Percentiles rank a stretch among this genome's conserved stretches.
Evolutionary conservation across 1,140 invertebrate genomes (phyloP).

Genomic region (Drosophila tani): DNA sequence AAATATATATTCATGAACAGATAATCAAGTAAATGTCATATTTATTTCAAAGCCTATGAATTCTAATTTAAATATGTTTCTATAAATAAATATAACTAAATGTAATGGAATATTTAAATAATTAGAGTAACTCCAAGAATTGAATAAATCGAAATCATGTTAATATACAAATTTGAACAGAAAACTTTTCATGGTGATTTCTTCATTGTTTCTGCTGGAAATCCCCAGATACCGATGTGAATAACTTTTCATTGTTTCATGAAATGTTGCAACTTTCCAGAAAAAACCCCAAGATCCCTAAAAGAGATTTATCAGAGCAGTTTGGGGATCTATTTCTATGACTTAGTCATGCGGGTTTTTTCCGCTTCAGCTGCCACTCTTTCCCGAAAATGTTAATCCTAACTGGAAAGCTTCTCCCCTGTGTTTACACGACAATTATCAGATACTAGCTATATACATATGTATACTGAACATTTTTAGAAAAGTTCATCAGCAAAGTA

Average conservation of each 20-base stretch:
- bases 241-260: not conserved
- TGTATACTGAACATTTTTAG: not conserved
- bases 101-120: not conserved
- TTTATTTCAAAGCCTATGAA: too few relatives aligned
- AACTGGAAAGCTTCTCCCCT: not conserved
- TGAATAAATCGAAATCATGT: too few relatives aligned
- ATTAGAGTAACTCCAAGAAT: too few relatives aligned
- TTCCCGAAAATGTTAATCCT: slow-evolving; percentile 5
- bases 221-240: not conserved
- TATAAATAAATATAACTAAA: too few relatives aligned
- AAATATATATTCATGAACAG: too few relatives aligned
- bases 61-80: too few relatives aligned
- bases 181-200: too few relatives aligned
- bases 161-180: too few relatives aligned
- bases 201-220: not conserved
- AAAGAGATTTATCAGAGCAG: not conserved
- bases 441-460: slow-evolving; percentile 1
- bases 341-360: slow-evolving; percentile 34
- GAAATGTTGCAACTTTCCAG: not conserved
- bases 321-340: slow-evolving; percentile 18
- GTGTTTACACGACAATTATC: slow-evolving; percentile 33
- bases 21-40: not conserved
- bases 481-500: slow-evolving; percentile 8
- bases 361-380: slow-evolving; percentile 24
- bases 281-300: not conserved